These are phyloP conservation scores for Cremastinae sp. DNA, from an alignment of 2,888 invertebrate genomes.

Conservation along the genomic window DNA sequence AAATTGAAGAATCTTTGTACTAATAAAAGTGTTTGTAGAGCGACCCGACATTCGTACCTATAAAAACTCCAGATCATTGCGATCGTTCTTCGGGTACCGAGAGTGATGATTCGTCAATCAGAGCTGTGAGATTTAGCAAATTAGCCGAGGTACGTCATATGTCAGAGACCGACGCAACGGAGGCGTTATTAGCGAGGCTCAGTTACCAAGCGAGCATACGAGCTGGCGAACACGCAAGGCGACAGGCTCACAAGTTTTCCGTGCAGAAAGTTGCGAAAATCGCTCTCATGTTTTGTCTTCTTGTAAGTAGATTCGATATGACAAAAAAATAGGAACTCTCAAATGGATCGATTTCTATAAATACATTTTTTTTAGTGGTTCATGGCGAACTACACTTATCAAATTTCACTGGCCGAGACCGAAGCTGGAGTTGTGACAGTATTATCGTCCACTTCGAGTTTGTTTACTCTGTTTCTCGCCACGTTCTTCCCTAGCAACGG, in stretches of 20 bases:
- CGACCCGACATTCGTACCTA: constrained; percentile 95
- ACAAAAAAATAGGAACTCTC: no score
- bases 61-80: constrained; percentile 87
- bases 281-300: constrained; percentile 91
- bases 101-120: constrained; percentile 91
- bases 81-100: constrained; percentile 88
- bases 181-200: constrained; percentile 94
- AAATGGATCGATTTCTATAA: no score
- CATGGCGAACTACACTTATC: constrained; percentile 95
- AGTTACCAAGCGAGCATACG: constrained; percentile 96
- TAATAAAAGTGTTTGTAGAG: no score
- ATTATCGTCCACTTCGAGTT: constrained; percentile 92
- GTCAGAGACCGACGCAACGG: constrained; percentile 94
- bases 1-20: neutral
- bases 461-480: constrained; percentile 93
- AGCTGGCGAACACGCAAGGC: constrained; percentile 89
- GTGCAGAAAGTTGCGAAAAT: constrained; percentile 90
- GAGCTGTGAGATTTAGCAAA: constrained; percentile 95
- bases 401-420: constrained; percentile 91
- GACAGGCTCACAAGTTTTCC: constrained; percentile 89
- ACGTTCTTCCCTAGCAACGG: constrained; percentile 91
- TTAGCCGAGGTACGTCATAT: constrained; percentile 94
- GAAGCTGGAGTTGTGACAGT: constrained; percentile 94
- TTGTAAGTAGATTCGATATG: constrained; percentile 83
- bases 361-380: constrained; percentile 90